These are phyloP conservation scores for Aleiodes alternator DNA, from an alignment of 2,888 invertebrate genomes.

Conservation along the genomic window DNA sequence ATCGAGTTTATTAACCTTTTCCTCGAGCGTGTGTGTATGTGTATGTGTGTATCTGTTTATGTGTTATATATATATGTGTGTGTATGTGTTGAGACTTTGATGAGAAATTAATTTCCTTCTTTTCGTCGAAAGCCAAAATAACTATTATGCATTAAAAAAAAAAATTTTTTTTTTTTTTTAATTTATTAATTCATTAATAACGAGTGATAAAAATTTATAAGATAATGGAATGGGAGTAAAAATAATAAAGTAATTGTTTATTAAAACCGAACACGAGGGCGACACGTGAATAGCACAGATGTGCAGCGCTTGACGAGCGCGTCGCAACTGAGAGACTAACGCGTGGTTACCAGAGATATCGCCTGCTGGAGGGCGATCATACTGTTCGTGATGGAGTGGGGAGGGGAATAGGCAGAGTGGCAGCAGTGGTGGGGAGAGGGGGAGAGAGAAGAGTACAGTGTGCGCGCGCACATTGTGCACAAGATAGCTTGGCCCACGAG, in stretches of 20 bases:
- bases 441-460: constrained; percentile 56
- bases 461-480: constrained; percentile 49
- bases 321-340: constrained; percentile 74
- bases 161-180: too few species aligned
- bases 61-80: too few species aligned
- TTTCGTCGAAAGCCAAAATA: too few species aligned
- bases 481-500: constrained; percentile 53
- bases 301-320: constrained; percentile 75
- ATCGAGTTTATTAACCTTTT: too few species aligned
- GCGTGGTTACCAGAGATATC: constrained; percentile 65
- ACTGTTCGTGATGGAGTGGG: constrained; percentile 52
- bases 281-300: constrained; percentile 65
- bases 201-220: background rate
- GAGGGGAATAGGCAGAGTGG: constrained; percentile 45
- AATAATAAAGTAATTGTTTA: constrained; percentile 15
- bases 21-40: too few species aligned
- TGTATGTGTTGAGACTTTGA: too few species aligned
- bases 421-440: constrained; percentile 46
- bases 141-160: too few species aligned
- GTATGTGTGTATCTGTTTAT: too few species aligned
- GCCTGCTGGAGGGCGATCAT: constrained; percentile 56
- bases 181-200: constrained; percentile 1
- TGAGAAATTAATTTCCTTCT: too few species aligned
- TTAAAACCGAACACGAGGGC: constrained; percentile 56
- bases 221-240: constrained; percentile 28